Conservation (phyloP, 2,888 invertebrate species). For the Seira ritae region DNA sequence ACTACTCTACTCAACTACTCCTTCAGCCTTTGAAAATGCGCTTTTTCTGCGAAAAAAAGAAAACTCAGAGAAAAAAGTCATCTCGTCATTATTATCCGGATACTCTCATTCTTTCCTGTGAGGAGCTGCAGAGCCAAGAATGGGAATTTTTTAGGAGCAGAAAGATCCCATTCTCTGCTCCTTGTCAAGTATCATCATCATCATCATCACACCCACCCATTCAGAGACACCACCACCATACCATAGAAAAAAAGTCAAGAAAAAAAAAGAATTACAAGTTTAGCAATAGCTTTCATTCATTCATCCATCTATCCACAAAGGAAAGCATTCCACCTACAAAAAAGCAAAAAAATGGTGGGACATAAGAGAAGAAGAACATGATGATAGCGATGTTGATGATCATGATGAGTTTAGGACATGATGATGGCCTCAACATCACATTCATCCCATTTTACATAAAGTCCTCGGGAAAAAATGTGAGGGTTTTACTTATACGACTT, state of each 20-base stretch:
- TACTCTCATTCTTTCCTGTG: not conserved
- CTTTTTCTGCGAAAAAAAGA: not conserved
- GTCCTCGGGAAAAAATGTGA: not conserved
- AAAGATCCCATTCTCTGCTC: not conserved
- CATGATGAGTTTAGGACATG: conserved; percentile 18
- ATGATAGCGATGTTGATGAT: not conserved
- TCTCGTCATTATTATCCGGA: conserved; percentile 12
- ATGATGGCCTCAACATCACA: not conserved
- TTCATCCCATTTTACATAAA: conserved; percentile 20
- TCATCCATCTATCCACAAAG: conserved; percentile 10
- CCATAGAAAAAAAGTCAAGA: too few species aligned
- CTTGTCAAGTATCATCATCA: conserved; percentile 6
- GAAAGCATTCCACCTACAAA: not conserved
- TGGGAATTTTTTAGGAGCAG: not conserved
- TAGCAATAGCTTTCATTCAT: not conserved
- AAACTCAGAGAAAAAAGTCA: not conserved
- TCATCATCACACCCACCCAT: not conserved
- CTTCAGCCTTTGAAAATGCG: not conserved
- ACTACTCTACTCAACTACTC: too few species aligned
- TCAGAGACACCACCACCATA: too few species aligned
- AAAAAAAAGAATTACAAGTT: conserved; percentile 9
- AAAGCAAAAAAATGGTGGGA: not conserved
- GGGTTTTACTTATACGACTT: conserved; percentile 19
- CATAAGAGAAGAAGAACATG: conserved; percentile 2
- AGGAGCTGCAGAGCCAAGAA: too few species aligned